Percentiles rank a stretch among this genome's conserved stretches.
Conservation (phyloP, 1,140 invertebrate species). For the Thereuonema tuberculata region DNA sequence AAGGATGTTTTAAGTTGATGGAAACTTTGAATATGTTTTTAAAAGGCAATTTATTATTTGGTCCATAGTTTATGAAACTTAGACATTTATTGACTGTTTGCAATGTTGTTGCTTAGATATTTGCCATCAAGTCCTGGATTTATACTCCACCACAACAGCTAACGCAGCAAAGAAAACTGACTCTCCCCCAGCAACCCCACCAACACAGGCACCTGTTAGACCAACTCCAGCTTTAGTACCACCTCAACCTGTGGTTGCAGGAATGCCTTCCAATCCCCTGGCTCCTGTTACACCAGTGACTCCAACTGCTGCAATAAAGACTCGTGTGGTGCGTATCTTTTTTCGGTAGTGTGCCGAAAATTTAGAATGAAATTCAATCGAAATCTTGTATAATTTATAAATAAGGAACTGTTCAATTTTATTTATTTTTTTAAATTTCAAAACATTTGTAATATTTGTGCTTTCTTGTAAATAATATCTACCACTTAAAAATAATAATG, state of each 20-base stretch:
- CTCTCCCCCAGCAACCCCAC: constrained; percentile 1
- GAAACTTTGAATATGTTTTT: too few species aligned
- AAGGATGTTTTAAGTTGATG: too few species aligned
- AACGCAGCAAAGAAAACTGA: background rate
- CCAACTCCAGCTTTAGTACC: background rate
- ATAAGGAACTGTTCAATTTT: too few species aligned
- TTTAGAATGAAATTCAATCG: background rate
- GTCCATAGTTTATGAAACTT: too few species aligned
- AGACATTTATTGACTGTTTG: background rate
- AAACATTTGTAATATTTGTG: too few species aligned
- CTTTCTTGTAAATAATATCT: too few species aligned
- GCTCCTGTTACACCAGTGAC: background rate
- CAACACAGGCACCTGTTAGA: background rate
- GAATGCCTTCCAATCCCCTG: too few species aligned
- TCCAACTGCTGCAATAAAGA: background rate
- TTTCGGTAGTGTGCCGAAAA: background rate
- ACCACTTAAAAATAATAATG: too few species aligned
- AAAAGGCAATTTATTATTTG: too few species aligned
- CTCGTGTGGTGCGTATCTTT: background rate
- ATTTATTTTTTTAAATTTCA: too few species aligned
- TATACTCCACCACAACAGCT: constrained; percentile 47
- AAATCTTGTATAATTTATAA: background rate
- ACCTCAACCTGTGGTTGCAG: too few species aligned
- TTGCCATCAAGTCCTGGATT: constrained; percentile 88
- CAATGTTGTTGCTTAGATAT: constrained; percentile 57